Conservation (phyloP, 2,113 vertebrate species). For the Nothoprocta pentlandii region DNA sequence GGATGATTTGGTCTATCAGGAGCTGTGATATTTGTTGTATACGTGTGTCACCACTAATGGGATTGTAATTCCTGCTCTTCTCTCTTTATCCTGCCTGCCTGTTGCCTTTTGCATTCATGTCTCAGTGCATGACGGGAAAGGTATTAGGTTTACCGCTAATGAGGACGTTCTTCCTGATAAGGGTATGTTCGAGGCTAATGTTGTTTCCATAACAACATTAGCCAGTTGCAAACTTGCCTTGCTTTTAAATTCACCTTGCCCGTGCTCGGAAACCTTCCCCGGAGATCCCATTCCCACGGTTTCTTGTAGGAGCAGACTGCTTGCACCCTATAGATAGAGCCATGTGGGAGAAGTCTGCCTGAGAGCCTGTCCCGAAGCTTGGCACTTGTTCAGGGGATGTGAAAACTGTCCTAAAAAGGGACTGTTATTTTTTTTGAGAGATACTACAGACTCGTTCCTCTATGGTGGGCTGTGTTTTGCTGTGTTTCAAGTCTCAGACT, state of each 20-base stretch:
- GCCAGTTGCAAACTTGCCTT: neutral
- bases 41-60: neutral
- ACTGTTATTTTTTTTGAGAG: neutral
- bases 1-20: neutral
- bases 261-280: slow-evolving; percentile 28
- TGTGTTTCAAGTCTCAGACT: neutral
- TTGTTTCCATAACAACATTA: slow-evolving; percentile 70
- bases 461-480: neutral
- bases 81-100: slow-evolving; percentile 79
- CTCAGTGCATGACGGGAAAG: slow-evolving; percentile 97
- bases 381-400: neutral
- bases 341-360: neutral
- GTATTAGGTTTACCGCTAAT: slow-evolving; percentile 93
- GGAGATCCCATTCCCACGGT: neutral
- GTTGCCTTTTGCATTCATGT: slow-evolving; percentile 84
- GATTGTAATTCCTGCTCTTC: slow-evolving; percentile 73
- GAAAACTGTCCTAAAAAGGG: neutral
- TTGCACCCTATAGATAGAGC: neutral
- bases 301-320: slow-evolving; percentile 7
- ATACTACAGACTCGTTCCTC: neutral
- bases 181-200: slow-evolving; percentile 86
- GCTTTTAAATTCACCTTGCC: slow-evolving; percentile 36
- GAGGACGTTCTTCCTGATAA: slow-evolving; percentile 92
- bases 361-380: neutral
- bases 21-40: slow-evolving; percentile 22